A percentile compares a stretch with the other conserved stretches of the same genome.
These are phyloP conservation scores for Thereva nobilitata DNA, from an alignment of 2,888 invertebrate species.

Conservation along the genomic window DNA sequence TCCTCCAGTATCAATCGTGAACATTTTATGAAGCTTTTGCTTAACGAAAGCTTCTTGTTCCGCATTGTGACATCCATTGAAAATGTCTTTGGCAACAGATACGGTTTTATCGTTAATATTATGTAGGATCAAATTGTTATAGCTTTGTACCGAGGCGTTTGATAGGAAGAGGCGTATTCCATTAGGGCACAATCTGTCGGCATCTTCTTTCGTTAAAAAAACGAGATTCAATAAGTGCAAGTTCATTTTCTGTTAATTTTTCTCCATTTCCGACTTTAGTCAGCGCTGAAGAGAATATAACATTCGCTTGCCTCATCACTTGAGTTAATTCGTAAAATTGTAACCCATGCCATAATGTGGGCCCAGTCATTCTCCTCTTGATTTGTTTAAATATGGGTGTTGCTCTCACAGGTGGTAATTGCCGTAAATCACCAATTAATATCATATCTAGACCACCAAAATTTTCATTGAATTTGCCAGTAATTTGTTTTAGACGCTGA, in stretches of 20 bases:
- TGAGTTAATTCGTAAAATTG: conserved; percentile 48
- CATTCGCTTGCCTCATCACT: conserved; percentile 50
- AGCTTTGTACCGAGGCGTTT: too few relatives aligned
- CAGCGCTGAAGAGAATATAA: conserved; percentile 45
- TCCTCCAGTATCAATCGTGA: conserved; percentile 44
- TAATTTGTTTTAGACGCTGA: conserved; percentile 50
- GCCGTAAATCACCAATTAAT: conserved; percentile 52
- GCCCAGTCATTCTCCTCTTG: conserved; percentile 43
- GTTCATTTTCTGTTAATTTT: too few relatives aligned
- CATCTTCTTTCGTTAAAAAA: too few relatives aligned
- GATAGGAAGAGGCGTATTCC: too few relatives aligned
- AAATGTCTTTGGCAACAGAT: too few relatives aligned
- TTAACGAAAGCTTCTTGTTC: conserved; percentile 35
- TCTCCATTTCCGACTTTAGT: conserved; percentile 44
- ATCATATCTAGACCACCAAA: conserved; percentile 52
- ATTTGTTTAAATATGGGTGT: conserved; percentile 41
- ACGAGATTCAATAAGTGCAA: too few relatives aligned
- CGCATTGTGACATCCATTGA: conserved; percentile 8
- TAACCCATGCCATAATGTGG: conserved; percentile 46
- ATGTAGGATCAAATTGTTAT: too few relatives aligned
- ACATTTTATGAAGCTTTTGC: conserved; percentile 43
- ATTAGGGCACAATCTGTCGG: too few relatives aligned
- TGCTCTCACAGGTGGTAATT: conserved; percentile 50
- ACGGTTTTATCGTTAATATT: too few relatives aligned
- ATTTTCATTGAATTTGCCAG: conserved; percentile 43